Conservation (phyloP, 2,113 vertebrate species). For the Bombycilla garrulus region DNA sequence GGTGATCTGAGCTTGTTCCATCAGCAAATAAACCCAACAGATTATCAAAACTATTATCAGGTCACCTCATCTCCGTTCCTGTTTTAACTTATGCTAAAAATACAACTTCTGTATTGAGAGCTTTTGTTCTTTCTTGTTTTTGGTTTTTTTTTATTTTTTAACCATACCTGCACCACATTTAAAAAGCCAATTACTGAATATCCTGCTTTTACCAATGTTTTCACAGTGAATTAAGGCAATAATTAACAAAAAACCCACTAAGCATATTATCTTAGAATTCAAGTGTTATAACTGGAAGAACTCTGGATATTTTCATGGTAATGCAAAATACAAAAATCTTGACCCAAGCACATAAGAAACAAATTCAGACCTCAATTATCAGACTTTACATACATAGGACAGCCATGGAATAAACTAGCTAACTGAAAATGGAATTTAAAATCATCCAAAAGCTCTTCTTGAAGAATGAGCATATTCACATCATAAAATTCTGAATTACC, state of each 20-base stretch:
- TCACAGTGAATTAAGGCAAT: background rate
- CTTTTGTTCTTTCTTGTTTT: background rate
- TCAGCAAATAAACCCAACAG: background rate
- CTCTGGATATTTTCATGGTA: background rate
- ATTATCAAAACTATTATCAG: background rate
- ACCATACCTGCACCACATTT: background rate
- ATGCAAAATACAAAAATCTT: background rate
- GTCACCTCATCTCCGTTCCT: background rate
- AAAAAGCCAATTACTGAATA: background rate
- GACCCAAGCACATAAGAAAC: background rate
- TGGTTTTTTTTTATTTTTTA: background rate
- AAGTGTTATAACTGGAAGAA: background rate
- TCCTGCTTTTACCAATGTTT: background rate
- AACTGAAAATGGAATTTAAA: background rate
- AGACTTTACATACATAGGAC: background rate
- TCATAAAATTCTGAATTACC: background rate
- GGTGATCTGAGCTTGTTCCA: background rate
- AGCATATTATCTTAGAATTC: background rate
- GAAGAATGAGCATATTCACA: background rate
- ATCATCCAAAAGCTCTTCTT: background rate
- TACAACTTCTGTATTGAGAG: background rate
- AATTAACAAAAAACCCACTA: background rate
- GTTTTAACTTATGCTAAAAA: background rate
- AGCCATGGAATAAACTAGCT: background rate
- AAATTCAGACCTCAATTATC: background rate